Evolutionary conservation across 2,113 vertebrate species (phyloP).

Genomic region (Spermophilus dauricus): DNA sequence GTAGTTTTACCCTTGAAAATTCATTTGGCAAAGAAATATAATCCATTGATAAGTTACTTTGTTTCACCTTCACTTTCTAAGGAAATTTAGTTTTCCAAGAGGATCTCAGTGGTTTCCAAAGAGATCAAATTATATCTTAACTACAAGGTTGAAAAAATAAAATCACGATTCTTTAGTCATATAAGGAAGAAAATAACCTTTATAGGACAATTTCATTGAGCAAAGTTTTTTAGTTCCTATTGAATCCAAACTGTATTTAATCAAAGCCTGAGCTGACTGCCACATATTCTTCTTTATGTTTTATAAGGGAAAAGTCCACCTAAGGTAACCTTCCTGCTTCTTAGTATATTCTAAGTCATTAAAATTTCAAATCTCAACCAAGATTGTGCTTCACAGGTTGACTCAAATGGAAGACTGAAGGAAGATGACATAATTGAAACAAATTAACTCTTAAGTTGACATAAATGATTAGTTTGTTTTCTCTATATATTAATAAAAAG

Average conservation of each 20-base stretch:
- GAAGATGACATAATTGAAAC: background rate
- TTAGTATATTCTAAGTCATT: background rate
- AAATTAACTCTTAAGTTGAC: background rate
- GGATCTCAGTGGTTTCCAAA: background rate
- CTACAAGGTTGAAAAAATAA: conserved; percentile 9
- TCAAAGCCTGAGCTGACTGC: conserved; percentile 15
- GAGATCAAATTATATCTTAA: conserved; percentile 34
- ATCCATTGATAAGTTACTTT: background rate
- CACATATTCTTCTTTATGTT: conserved; percentile 11
- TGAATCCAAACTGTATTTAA: conserved; percentile 49
- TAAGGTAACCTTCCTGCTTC: conserved; percentile 21
- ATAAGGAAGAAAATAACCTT: conserved; percentile 42
- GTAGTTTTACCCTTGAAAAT: background rate
- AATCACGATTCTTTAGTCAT: conserved; percentile 34
- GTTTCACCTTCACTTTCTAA: background rate
- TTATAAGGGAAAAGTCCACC: background rate
- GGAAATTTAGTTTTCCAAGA: background rate
- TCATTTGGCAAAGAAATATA: background rate
- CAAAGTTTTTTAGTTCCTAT: conserved; percentile 56
- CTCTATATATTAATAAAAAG: background rate
- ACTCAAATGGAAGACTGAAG: background rate
- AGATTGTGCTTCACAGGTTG: background rate
- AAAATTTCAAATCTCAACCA: background rate
- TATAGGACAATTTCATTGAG: background rate
- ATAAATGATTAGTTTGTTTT: background rate